Percentiles rank a stretch among this genome's conserved stretches.
phyloP scores from a whole-genome alignment of 1,140 invertebrate genomes.

The Zophobas morio region DNA sequence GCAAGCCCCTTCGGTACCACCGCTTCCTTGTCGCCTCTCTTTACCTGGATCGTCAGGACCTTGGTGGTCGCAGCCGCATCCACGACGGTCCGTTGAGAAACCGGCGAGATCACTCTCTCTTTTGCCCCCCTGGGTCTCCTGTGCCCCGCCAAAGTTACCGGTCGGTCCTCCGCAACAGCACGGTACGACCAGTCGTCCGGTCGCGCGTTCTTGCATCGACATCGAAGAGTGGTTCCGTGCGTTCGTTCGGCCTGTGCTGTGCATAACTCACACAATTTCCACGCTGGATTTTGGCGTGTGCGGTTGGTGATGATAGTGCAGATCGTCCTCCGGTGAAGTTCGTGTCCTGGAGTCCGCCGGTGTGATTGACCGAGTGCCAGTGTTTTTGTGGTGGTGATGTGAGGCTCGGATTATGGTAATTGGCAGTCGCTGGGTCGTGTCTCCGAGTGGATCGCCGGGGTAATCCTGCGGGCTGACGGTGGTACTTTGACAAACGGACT shows the following conservation, averaged over 20 bases:
- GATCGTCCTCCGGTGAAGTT: neutral
- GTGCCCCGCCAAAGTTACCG: conserved; percentile 50
- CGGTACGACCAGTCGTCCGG: conserved; percentile 49
- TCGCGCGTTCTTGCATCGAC: conserved; percentile 45
- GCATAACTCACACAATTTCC: neutral
- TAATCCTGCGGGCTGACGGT: conserved; percentile 4
- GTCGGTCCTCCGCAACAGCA: conserved; percentile 49
- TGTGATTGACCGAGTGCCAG: conserved; percentile 20
- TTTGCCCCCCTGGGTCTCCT: conserved; percentile 47
- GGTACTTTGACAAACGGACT: no score
- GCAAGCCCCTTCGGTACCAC: no score
- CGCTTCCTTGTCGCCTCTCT: no score
- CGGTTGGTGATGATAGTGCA: neutral
- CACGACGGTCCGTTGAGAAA: conserved; percentile 43
- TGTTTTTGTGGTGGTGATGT: conserved; percentile 17
- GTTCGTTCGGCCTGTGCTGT: neutral
- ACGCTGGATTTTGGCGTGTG: neutral
- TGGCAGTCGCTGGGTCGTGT: conserved; percentile 19
- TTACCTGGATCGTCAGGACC: no score
- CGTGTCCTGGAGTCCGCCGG: neutral
- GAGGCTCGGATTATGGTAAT: conserved; percentile 42
- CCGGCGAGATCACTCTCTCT: conserved; percentile 52
- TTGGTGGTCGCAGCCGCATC: no score
- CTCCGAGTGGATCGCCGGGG: conserved; percentile 27
- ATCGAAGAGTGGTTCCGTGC: conserved; percentile 33